A percentile compares a stretch with the other conserved stretches of the same genome.
Evolutionary conservation across 1,140 invertebrate genomes (phyloP).

Genomic region (Caerostris darwini): DNA sequence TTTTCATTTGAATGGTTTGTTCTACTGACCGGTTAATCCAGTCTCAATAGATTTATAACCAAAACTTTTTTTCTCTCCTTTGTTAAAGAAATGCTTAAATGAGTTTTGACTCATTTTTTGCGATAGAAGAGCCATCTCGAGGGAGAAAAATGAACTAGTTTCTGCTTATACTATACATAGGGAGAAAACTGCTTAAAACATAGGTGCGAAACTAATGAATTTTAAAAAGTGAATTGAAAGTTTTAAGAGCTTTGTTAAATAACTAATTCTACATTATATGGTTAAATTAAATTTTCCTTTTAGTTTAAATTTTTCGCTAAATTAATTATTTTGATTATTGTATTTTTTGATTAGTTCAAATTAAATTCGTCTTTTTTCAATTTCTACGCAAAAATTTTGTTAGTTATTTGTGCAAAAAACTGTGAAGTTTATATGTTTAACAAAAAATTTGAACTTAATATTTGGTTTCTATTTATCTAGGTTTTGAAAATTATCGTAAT

Average conservation of each 20-base stretch:
- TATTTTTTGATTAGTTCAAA: no score
- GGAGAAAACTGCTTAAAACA: background rate
- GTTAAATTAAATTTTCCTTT: no score
- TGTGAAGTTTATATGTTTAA: no score
- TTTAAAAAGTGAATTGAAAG: background rate
- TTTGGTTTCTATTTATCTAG: no score
- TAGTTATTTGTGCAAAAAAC: no score
- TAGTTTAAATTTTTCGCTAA: no score
- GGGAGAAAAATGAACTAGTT: conserved; percentile 38
- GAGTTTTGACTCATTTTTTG: background rate
- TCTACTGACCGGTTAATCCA: conserved; percentile 16
- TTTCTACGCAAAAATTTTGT: no score
- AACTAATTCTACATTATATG: background rate
- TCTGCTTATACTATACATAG: background rate
- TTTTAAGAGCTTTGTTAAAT: background rate
- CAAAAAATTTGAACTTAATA: no score
- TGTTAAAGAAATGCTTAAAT: background rate
- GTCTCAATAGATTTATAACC: background rate
- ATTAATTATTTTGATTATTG: no score
- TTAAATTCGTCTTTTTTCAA: no score
- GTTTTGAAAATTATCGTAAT: no score
- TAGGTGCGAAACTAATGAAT: background rate
- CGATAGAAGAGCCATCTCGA: conserved; percentile 60
- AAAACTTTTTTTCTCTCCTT: background rate
- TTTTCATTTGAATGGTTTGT: background rate